Base-by-base conservation (phyloP, 2,797 vertebrate species). In the Nannoperca obscura region DNA sequence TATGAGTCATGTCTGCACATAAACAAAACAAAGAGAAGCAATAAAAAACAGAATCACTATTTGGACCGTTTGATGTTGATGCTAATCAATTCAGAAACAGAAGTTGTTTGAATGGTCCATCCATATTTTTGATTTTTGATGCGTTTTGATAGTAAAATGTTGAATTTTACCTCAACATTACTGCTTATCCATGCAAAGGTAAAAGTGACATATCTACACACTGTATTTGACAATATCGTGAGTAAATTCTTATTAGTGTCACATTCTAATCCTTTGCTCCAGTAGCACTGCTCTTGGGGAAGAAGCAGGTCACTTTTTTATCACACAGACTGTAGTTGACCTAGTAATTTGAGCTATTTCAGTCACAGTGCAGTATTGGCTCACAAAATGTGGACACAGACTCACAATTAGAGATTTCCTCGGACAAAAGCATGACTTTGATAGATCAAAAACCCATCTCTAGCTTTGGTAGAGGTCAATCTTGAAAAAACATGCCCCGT, bases 1-100 rank as follows among this genome's bases (percentile, higher is more conserved):
- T 27, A 9, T 83, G 75, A 88, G 61, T 82, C 78, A 82, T 66
- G 80, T 60, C 61, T 11, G 17, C 52, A 46, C 57, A 80, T 70
- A 30, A 83, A 80, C 81, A 75, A 34, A 38, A 68, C 42, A 76
- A n/a, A 63, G 27, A 79, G 62, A 59, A 24, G 11, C 54, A 64
- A 69, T 57, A 67, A 54, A 76, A 62, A 47, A 67, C 17, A 38
- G 30, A 36, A 17, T 67, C 66, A 44, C 59, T 59, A 14, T 84
- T 74, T 74, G 44, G 27, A 76, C 42, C 44, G 57, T 44, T 74
- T 27, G 46, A 46, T 66, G 55, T 47, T 32, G 22, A 60, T 27
- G 46, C 7, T 12, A 32, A 71, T 80, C 36, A 44, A 27, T 13
- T 19, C 4, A 14, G 15, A 60, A 20, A 40, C 36, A 52, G 27